Conservation (phyloP, 2,888 invertebrate genomes). For the Latrodectus hesperus region DNA sequence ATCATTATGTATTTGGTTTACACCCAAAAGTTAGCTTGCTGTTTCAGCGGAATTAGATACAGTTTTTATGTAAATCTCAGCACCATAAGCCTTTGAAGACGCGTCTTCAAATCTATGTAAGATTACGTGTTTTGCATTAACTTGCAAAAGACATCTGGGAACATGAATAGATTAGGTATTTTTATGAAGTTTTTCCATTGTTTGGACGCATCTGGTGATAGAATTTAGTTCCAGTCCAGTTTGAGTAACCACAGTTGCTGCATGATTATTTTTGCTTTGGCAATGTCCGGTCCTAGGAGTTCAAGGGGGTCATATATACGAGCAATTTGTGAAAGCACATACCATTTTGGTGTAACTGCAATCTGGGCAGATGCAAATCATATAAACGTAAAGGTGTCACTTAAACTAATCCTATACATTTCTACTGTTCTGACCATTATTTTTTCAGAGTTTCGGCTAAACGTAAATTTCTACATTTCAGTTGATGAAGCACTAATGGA, state of each 20-base stretch:
- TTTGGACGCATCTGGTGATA: not conserved
- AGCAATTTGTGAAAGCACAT: too few relatives aligned
- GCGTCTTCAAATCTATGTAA: constrained; percentile 71
- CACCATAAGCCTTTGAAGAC: constrained; percentile 70
- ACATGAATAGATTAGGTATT: too few relatives aligned
- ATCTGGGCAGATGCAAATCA: not conserved
- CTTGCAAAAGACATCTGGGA: too few relatives aligned
- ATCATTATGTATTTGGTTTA: too few relatives aligned
- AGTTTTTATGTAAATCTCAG: constrained; percentile 68
- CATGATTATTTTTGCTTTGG: too few relatives aligned
- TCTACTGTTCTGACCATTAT: not conserved
- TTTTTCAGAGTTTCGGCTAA: not conserved
- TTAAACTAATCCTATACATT: not conserved
- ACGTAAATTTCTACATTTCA: not conserved
- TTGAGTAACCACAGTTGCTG: too few relatives aligned
- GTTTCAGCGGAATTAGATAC: too few relatives aligned
- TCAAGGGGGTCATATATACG: not conserved
- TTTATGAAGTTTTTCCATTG: not conserved
- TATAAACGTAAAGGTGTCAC: not conserved
- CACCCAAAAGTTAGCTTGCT: too few relatives aligned
- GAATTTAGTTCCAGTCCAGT: too few relatives aligned
- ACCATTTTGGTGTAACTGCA: not conserved
- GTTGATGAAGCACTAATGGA: not conserved
- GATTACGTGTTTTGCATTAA: too few relatives aligned
- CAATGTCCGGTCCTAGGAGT: too few relatives aligned